Evolutionary conservation across 2,888 invertebrate genomes (phyloP), one percentile per base, ranked within the genome.

Genomic region (Prenolepis imparis): DNA sequence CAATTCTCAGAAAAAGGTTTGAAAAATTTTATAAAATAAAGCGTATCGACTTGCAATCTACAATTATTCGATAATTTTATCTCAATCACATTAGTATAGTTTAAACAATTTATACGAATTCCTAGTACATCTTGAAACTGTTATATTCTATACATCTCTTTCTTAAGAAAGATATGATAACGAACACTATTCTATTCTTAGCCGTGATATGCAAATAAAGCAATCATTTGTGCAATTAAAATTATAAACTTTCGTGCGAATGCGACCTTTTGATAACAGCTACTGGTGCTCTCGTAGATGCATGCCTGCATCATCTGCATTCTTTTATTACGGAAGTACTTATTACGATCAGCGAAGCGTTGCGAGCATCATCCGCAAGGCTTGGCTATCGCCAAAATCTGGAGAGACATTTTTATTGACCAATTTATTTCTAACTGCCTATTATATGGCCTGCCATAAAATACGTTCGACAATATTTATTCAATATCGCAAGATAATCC

Each of bases 331-430:
- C 41, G 67, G 59, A 55, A 81, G 32, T n/a, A 57, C 12, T 61
- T n/a, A 68, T 68, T 12, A 8, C 66, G 18, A 18, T 44, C 61
- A 66, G 36, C 67, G 39, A 28, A 66, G 36, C 73, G 55, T 63
- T 12, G n/a, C 39, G 57, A 78, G 55, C 63, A 36, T 68, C 55
- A 64, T 68, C 48, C 41, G n/a, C 67, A 36, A 52, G 39, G 48
- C 66, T 48, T 39, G 63, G 66, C 36, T n/a, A 32, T 81, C 18
- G 41, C 5, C 32, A 24, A 81, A 73, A 73, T 67, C 15, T 61
- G 15, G 64, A 3, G 12, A 74, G 6, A 36, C 4, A 39, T 64
- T 64, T 75, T 75, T 36, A 52, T 11, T 66, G 32, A 64, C 11
- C 8, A 52, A 18, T 24, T 39, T 48, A 36, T 24, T 48, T 32